Evolutionary conservation across 2,797 vertebrate species (phyloP), one percentile per base, ranked within the genome.

Genomic region (Somateria mollissima): DNA sequence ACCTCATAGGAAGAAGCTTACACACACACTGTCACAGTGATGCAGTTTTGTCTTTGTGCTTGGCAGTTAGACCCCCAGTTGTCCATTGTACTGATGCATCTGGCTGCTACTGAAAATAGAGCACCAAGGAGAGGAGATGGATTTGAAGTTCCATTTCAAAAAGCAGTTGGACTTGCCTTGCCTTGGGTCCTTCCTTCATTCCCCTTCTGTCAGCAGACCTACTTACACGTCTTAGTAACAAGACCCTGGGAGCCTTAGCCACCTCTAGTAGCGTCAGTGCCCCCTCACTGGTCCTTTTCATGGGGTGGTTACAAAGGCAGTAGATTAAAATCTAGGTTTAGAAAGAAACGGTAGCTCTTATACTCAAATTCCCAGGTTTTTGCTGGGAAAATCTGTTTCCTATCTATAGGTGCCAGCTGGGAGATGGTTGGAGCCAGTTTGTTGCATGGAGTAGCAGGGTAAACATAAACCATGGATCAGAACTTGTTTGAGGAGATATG

Each of bases 11-110:
- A 30, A 49, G 37, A 34, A 43, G n/a, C 51, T 62, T 39, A 20
- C 0, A 0, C 54, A 21, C 54, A 1, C 34, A 45, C n/a, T n/a
- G 47, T 58, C 32, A 32, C 10, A 25, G 28, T 5, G 4, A 19
- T 0, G 0, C 24, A 11, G 14, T 39, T 53, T 57, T 80, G 60
- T 34, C 53, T 49, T 81, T 27, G 32, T 45, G 25, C 53, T 82
- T 84, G 86, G 32, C 51, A 9, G 53, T 2, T 54, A 39, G 47
- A 32, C 10, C 37, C 27, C 5, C 10, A 6, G 12, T 62, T 84
- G 65, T 22, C 25, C 22, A 6, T 14, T 21, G 8, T 77, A 25
- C 34, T 34, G 30, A 47, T 51, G 22, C 8, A 28, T 75, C 66
- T 60, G 4, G 19, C 75, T 67, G 37, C 39, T 71, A 8, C 37